Base-by-base conservation (phyloP, 1,140 invertebrate genomes). In the Diorhabda carinulata region DNA sequence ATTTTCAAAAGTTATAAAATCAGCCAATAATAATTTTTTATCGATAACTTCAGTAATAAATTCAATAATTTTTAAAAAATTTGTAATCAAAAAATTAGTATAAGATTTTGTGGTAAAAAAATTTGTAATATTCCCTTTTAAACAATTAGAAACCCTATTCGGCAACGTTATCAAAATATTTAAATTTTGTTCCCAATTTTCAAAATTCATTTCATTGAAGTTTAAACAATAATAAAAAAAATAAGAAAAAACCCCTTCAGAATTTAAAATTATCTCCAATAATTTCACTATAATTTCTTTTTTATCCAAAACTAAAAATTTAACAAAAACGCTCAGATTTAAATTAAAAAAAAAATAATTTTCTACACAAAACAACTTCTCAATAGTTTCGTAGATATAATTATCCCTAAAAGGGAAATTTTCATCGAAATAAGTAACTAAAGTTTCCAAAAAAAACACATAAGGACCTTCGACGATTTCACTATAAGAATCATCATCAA, bases 91-190 rank as follows among this genome's bases (percentile, higher is more conserved):
- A n/a, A 87, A 74, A 68, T 84, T 85, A 2, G 84, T 80, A 78
- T 86, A 92, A 25, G 82, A 81, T n/a, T 85, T 80, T 0, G 83
- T 78, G 0, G 82, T 78, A 77, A 90, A 92, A n/a, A 84, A 81
- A 52, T 85, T 80, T 0, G 87, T 84, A 2, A 86, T 79, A 57
- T 87, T 80, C 1, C 77, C 80, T 58, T 87, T 76, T 5, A 89
- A 69, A 71, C 83, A 84, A 78, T 93, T 93, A 3, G 89, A 88
- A 2, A 92, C 80, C 70, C 87, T 80, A 72, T 83, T 87, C 0
- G 91, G 91, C 61, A 92, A 71, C 2, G 88, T 88, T 0, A 87
- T 78, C 56, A 92, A 67, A 43, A 87, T 75, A 75, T 91, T 89
- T 0, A 90, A 80, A 10, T 84, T 84, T 43, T 80, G 81, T 52